These are phyloP conservation scores for Sipha maydis DNA, from an alignment of 2,888 invertebrate species.

Conservation along the genomic window DNA sequence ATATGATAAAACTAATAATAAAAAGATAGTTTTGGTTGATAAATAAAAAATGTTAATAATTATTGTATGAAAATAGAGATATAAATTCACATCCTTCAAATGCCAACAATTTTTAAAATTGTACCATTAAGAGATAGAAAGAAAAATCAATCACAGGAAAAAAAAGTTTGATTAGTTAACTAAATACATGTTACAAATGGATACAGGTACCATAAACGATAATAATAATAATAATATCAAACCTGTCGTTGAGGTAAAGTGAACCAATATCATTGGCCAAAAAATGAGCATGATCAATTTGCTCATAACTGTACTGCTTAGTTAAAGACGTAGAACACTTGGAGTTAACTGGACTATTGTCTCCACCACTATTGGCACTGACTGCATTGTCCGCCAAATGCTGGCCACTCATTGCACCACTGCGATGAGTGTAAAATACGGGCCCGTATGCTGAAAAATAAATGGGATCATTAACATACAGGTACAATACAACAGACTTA, in stretches of 20 bases:
- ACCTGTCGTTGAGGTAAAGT: conserved; percentile 86
- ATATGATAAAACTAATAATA: too few species aligned
- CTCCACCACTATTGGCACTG: background rate
- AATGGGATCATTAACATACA: too few species aligned
- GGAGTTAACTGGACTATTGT: background rate
- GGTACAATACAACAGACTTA: too few species aligned
- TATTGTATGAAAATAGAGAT: too few species aligned
- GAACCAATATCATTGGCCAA: conserved; percentile 88
- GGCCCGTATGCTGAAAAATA: conserved; percentile 48
- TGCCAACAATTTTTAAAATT: too few species aligned
- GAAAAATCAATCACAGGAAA: too few species aligned
- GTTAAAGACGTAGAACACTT: conserved; percentile 4
- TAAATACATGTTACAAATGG: too few species aligned
- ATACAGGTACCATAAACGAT: background rate
- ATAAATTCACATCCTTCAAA: too few species aligned
- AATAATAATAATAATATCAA: background rate
- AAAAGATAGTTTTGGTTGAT: too few species aligned
- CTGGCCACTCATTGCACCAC: conserved; percentile 50
- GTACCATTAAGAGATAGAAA: too few species aligned
- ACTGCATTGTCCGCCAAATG: conserved; percentile 18
- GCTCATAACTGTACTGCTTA: conserved; percentile 53
- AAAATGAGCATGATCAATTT: conserved; percentile 77
- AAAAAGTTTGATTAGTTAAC: too few species aligned
- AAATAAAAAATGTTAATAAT: too few species aligned
- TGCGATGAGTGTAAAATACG: conserved; percentile 50